Percentiles rank a stretch among this genome's conserved stretches.
Evolutionary conservation across 2,888 invertebrate genomes (phyloP).

Genomic region (Epinotia demarniana): DNA sequence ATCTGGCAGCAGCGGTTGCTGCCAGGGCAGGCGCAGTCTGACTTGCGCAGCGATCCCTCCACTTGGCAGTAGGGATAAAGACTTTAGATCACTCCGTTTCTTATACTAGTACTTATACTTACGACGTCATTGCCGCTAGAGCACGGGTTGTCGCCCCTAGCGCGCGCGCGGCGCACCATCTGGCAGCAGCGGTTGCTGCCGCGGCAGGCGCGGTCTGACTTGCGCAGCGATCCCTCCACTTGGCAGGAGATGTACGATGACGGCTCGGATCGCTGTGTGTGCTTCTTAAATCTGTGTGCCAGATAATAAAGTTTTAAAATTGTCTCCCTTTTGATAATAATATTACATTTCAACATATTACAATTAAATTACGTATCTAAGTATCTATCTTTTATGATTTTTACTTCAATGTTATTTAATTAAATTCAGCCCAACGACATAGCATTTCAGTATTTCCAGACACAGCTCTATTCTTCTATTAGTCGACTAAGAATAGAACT

Average conservation of each 20-base stretch:
- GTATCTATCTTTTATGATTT: too few species aligned
- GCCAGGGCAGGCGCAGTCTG: conserved; percentile 80
- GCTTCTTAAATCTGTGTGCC: conserved; percentile 67
- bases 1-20: conserved; percentile 65
- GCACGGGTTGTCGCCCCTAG: conserved; percentile 72
- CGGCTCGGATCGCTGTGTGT: conserved; percentile 87
- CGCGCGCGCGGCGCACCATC: conserved; percentile 73
- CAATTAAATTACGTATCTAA: too few species aligned
- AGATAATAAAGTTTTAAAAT: background rate
- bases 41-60: conserved; percentile 86
- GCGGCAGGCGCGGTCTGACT: conserved; percentile 82
- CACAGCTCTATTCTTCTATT: too few species aligned
- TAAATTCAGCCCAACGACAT: too few species aligned
- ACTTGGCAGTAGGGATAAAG: conserved; percentile 88
- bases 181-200: conserved; percentile 68
- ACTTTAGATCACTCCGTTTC: conserved; percentile 75
- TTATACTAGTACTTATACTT: conserved; percentile 43
- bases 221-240: conserved; percentile 86
- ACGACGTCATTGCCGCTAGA: conserved; percentile 85
- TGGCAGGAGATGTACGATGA: conserved; percentile 88
- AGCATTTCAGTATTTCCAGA: too few species aligned
- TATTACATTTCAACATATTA: background rate
- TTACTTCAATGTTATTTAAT: too few species aligned
- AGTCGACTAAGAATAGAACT: too few species aligned
- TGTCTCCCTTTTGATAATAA: too few species aligned